Conservation (phyloP, 2,888 invertebrate genomes). For the Geotrupes spiniger region DNA sequence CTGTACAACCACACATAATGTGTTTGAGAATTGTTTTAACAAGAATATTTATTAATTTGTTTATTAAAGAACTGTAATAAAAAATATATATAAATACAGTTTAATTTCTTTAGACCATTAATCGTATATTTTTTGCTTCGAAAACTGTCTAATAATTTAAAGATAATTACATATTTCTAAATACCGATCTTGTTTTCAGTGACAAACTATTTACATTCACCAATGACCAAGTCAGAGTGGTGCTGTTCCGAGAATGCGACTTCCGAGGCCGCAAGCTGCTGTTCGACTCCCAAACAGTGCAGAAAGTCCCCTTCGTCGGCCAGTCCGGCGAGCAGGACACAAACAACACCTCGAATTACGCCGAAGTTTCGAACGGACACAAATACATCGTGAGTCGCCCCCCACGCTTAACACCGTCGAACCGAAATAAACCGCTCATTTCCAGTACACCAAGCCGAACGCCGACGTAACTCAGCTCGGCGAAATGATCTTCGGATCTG, state of each 20-base stretch:
- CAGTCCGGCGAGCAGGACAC: constrained; percentile 8
- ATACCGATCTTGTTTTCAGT: too few species aligned
- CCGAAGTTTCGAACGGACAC: constrained; percentile 63
- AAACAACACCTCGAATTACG: constrained; percentile 42
- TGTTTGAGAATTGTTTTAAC: too few species aligned
- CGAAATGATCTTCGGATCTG: constrained; percentile 91
- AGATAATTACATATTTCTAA: too few species aligned
- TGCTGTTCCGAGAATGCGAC: constrained; percentile 85
- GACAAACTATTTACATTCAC: constrained; percentile 63
- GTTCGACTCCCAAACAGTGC: constrained; percentile 75
- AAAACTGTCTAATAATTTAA: too few species aligned
- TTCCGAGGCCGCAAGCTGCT: constrained; percentile 75
- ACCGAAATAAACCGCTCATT: too few species aligned
- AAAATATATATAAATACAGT: too few species aligned
- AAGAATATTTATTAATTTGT: too few species aligned
- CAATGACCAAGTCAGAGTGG: constrained; percentile 72
- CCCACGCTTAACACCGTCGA: neutral
- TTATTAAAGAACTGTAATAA: too few species aligned
- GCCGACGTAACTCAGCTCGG: constrained; percentile 74
- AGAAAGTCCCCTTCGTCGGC: constrained; percentile 54
- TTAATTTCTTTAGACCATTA: too few species aligned
- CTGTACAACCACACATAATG: too few species aligned
- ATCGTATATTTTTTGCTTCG: too few species aligned
- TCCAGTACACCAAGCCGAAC: constrained; percentile 62
- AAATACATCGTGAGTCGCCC: constrained; percentile 60